Base-by-base conservation (phyloP, 2,888 invertebrate species). In the Pachydiplax longipennis region DNA sequence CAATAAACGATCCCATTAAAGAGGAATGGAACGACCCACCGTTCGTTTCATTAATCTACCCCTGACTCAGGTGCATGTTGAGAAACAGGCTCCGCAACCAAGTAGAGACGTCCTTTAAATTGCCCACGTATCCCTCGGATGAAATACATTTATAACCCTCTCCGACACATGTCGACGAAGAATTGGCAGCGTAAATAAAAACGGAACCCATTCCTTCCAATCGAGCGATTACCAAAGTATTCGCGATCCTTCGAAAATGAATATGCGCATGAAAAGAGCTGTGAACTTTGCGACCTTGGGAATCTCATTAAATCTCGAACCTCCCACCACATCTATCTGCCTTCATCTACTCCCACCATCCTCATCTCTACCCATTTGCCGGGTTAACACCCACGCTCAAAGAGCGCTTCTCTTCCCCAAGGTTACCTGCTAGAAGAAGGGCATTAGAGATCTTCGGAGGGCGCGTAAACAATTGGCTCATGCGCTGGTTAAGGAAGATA, bases 251-350 rank as follows among this genome's bases (percentile, higher is more conserved):
- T 73, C 31, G 12, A 31, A 18, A 13, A 22, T 25, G 3, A n/a
- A 25, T 48, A 13, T 22, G 18, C 58, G 40, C 58, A 22, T 8
- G 40, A 31, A 37, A 61, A 87, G 87, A 61, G 58, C 65, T 87
- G 37, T 87, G 87, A 87, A 87, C 87, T 61, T 87, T 61, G 37
- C 61, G 87, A 87, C 87, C 87, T 87, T 87, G 87, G 61, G 87
- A 87, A 87, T 61, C 87, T 87, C 87, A 87, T 87, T 87, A 83
- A 31, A 58, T 58, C 87, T 25, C 61, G 58, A 35, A 35, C 12
- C 87, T 61, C 40, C 87, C 87, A 40, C n/a, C 81, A n/a, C 81
- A 44, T 48, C 44, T 10, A 31, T 25, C 25, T 58, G 12, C 48
- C 83, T 25, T 8, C 83, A 6, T 13, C 83, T 35, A 25, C 18